Base-by-base conservation (phyloP, 2,113 vertebrate species). In the Argyrosomus japonicus region DNA sequence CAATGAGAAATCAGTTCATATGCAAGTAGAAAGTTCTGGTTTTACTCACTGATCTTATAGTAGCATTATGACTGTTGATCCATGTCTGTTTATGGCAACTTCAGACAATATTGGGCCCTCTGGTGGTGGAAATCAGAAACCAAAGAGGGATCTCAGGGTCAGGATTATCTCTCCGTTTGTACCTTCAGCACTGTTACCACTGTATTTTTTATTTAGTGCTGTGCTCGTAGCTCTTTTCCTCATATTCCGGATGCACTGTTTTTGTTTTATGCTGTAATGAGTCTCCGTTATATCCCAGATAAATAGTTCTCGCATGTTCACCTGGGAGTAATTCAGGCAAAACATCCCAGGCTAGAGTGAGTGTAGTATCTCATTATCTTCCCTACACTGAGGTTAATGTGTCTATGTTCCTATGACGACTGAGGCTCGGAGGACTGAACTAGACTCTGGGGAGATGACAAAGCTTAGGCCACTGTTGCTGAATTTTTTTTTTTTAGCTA, bases 21-120 rank as follows among this genome's bases (percentile, higher is more conserved):
- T 83, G 5, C 32, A 36, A 3, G 15, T 21, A 19, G 23, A 71
- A 70, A 64, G 65, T 84, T 86, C 19, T 79, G 40, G 21, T 15
- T 63, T 19, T 8, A 12, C 43, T 25, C 6, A 0, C 4, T 69
- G 43, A 27, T 25, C 27, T 32, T 15, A 21, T 1, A 58, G 36
- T 47, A 7, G 36, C 36, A 40, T 40, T 9, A 62, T 57, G 21
- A 61, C 19, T 23, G 32, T 14, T 19, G 6, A 23, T 65, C 6
- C 32, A 23, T 65, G 51, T 81, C 19, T 71, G 6, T 53, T 40
- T 36, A 3, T 27, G 45, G 36, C 7, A n/a, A 47, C 48, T 75
- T 61, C 43, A 73, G 19, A 48, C 56, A 4, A 21, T 43, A 13
- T 73, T 75, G 75, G 87, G 29, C 92, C 92, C 83, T 84, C 94